phyloP scores from a whole-genome alignment of 2,113 vertebrate species.

The Oreochromis tanganicae region DNA sequence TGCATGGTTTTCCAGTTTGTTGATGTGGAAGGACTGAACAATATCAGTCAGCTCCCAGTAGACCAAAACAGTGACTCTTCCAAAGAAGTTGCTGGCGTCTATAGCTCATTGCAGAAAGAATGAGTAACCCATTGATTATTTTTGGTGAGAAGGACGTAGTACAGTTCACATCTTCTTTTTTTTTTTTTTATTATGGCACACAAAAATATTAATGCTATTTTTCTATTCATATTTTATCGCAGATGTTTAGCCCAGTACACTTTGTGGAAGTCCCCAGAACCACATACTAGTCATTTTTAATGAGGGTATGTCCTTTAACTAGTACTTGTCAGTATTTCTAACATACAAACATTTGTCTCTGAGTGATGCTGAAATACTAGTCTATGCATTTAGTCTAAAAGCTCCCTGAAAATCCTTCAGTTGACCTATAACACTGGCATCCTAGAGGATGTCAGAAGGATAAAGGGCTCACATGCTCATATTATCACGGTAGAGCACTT shows the following conservation, averaged over 20 bases:
- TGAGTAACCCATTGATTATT: not conserved
- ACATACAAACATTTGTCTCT: not conserved
- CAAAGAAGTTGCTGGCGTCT: not conserved
- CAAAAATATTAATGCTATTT: not conserved
- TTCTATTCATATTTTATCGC: not conserved
- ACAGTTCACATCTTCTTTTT: not conserved
- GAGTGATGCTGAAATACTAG: not conserved
- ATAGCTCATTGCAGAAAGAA: not conserved
- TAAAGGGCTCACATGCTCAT: not conserved
- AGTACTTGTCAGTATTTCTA: not conserved
- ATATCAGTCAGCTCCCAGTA: not conserved
- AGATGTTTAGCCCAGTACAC: rapidly evolving
- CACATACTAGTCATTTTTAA: not conserved
- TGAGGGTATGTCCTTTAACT: not conserved
- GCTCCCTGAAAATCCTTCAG: not conserved
- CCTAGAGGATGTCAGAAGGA: not conserved
- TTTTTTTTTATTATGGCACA: not conserved
- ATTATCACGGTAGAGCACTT: not conserved
- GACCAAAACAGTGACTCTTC: not conserved
- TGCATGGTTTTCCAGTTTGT: not conserved
- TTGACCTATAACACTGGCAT: rapidly evolving
- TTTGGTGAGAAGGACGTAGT: not conserved
- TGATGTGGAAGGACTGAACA: not conserved
- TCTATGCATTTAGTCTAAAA: not conserved
- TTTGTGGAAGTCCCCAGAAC: not conserved